These are phyloP conservation scores for Theristicus caerulescens DNA, from an alignment of 2,113 vertebrate species.

Conservation along the genomic window DNA sequence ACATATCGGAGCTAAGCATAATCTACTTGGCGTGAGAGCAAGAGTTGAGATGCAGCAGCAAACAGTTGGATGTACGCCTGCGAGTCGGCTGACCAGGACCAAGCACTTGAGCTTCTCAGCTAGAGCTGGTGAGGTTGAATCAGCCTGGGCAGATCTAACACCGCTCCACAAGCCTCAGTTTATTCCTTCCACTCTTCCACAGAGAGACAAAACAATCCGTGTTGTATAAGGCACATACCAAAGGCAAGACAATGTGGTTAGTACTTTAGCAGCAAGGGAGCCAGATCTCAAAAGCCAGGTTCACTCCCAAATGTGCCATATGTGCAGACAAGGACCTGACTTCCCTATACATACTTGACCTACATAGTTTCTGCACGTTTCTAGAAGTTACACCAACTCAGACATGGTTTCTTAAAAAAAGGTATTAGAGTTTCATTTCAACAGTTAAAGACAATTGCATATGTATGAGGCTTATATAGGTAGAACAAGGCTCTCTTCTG, in stretches of 20 bases:
- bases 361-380: neutral
- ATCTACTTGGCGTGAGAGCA: neutral
- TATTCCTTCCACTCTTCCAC: neutral
- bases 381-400: neutral
- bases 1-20: neutral
- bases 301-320: neutral
- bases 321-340: neutral
- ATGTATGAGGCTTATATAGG: neutral
- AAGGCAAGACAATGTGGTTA: neutral
- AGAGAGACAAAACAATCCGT: neutral
- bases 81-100: neutral
- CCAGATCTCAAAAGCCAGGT: neutral
- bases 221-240: neutral
- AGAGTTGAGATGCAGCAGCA: neutral
- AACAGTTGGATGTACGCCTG: neutral
- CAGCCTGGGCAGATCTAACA: neutral
- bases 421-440: neutral
- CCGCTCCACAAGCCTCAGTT: neutral
- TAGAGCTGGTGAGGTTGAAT: neutral
- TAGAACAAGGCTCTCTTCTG: neutral
- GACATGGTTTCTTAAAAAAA: neutral
- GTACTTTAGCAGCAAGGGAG: neutral
- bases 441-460: neutral
- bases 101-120: neutral
- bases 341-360: neutral